Conservation (phyloP, 1,140 invertebrate genomes). For the Hycleus phaleratus region DNA sequence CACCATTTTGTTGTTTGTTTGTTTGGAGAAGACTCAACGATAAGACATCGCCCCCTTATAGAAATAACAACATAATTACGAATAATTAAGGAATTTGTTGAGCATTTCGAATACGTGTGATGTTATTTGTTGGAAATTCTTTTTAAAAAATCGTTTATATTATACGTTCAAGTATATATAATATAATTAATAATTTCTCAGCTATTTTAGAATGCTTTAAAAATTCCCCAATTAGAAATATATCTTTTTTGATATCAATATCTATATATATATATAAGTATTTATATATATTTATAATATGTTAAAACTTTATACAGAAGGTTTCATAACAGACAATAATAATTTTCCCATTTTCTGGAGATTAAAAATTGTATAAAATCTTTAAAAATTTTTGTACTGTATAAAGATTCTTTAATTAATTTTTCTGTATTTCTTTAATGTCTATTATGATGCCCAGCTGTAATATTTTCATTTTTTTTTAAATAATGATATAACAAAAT, state of each 20-base stretch:
- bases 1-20: too few species aligned
- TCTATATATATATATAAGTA: slow-evolving; percentile 8
- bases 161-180: not conserved
- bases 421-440: not conserved
- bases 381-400: slow-evolving; percentile 14
- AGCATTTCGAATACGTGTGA: slow-evolving; percentile 7
- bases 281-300: not conserved
- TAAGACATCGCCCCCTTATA: not conserved
- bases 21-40: too few species aligned
- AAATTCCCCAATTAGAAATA: slow-evolving; percentile 16
- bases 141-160: not conserved
- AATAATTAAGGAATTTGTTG: slow-evolving; percentile 20
- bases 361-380: slow-evolving; percentile 13
- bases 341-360: not conserved
- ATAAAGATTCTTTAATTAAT: slow-evolving; percentile 2
- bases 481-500: not conserved
- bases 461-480: slow-evolving; percentile 1
- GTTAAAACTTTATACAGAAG: slow-evolving; percentile 12
- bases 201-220: slow-evolving; percentile 4
- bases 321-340: slow-evolving; percentile 15
- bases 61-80: slow-evolving; percentile 14
- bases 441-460: slow-evolving; percentile 14
- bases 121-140: not conserved
- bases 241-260: slow-evolving; percentile 8
- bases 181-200: not conserved